Percentiles rank a stretch among this genome's conserved stretches.
These are phyloP conservation scores for Chamaea fasciata DNA, from an alignment of 2,113 vertebrate species.

Conservation along the genomic window DNA sequence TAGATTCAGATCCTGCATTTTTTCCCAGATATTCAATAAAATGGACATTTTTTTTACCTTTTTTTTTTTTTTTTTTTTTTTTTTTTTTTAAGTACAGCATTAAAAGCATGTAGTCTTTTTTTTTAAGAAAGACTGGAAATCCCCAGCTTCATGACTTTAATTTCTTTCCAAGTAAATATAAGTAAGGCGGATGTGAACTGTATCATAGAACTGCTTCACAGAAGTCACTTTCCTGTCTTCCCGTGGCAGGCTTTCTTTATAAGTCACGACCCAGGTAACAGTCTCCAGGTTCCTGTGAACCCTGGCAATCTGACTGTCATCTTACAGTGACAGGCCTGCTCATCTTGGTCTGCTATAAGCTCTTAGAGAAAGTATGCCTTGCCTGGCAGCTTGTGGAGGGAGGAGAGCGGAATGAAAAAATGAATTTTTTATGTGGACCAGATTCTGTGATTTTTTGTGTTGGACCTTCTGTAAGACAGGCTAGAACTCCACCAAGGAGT, in stretches of 20 bases:
- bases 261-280: not conserved
- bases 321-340: not conserved
- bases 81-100: not conserved
- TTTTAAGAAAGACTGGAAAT: not conserved
- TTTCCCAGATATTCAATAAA: not conserved
- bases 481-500: not conserved
- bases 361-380: not conserved
- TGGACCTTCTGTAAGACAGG: not conserved
- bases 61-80: too few species aligned
- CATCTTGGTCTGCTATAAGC: not conserved
- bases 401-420: not conserved
- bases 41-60: not conserved
- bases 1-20: not conserved
- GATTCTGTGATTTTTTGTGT: not conserved
- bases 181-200: rapidly evolving
- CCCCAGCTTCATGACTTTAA: not conserved
- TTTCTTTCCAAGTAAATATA: not conserved
- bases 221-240: not conserved
- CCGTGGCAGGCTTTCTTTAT: not conserved
- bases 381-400: not conserved
- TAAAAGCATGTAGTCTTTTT: not conserved
- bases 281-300: not conserved
- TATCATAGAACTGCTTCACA: not conserved
- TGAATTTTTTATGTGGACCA: not conserved
- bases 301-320: not conserved